These are phyloP conservation scores for Eugnorisma glareosa DNA, from an alignment of 2,888 invertebrate genomes.

Conservation along the genomic window DNA sequence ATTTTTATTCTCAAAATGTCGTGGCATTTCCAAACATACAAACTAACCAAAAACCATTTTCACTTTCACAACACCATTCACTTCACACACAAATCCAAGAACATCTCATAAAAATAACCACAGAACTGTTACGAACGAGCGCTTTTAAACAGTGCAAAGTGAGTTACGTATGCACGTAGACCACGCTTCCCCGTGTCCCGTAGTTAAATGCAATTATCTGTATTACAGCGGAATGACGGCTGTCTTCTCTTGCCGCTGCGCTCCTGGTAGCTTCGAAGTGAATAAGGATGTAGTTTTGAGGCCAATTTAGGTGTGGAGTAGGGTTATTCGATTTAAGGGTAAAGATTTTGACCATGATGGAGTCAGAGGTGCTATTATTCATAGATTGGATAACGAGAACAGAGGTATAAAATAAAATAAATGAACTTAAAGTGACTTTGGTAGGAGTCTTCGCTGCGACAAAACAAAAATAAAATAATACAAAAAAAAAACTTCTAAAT, in stretches of 20 bases:
- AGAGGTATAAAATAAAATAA: not conserved
- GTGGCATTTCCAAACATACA: not conserved
- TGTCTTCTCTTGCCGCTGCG: conserved; percentile 69
- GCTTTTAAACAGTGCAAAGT: conserved; percentile 79
- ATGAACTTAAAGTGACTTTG: not conserved
- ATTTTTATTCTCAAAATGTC: too few species aligned
- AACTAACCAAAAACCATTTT: not conserved
- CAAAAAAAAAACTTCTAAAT: not conserved
- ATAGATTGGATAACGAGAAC: not conserved
- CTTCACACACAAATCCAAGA: conserved; percentile 13
- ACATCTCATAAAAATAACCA: conserved; percentile 43
- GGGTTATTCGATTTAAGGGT: not conserved
- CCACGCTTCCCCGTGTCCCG: conserved; percentile 70
- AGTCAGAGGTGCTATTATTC: not conserved
- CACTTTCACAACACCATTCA: not conserved
- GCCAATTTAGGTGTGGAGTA: conserved; percentile 19
- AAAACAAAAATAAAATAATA: not conserved
- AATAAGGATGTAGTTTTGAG: conserved; percentile 57
- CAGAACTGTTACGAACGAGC: conserved; percentile 65
- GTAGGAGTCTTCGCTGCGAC: not conserved
- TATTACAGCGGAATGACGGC: conserved; percentile 77
- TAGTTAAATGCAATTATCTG: conserved; percentile 83
- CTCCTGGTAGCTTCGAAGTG: conserved; percentile 48
- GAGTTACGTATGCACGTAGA: conserved; percentile 78
- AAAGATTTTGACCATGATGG: not conserved